Base-by-base conservation (phyloP, 1,140 invertebrate species). In the Atta cephalotes region DNA sequence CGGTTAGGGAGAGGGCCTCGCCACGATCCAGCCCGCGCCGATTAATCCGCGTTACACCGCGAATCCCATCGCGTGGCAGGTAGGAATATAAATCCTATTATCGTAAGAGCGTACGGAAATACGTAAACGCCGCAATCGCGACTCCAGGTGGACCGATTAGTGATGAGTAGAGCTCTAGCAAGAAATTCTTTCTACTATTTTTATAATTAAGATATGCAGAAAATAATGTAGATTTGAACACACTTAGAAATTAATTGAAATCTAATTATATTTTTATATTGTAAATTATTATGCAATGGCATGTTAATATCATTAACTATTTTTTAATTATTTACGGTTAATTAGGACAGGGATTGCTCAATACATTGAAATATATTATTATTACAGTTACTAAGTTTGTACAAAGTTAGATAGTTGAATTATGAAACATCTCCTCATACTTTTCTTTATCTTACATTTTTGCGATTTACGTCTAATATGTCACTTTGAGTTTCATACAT, bases 21-120 rank as follows among this genome's bases (percentile, higher is more conserved):
- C 86, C 80, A 81, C 85, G 89, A 90, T 90, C 79, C 86, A 84
- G 86, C 78, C 88, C 79, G 66, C 76, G 76, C 85, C 89, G 88
- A 89, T 90, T 90, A 90, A 90, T 90, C 88, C 89, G 81, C 85
- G 77, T 91, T 85, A 93, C 89, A 89, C 89, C 89, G 89, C 91
- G 91, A 92, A 92, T 81, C 88, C 88, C 86, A 87, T 86, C 82
- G 88, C 88, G 71, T 77, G 85, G 85, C 72, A 90, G 78, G 87
- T 89, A 89, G 85, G 82, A 89, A 87, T 87, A 90, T 86, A 90
- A 89, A 89, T 89, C 74, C 85, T 88, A 74, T 65, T 56, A 74
- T 62, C 77, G 84, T 89, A 89, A 91, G 85, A 77, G 84, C 80
- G 66, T 70, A 66, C 77, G 35, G 76, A 81, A 76, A 86, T 72